Evolutionary conservation across 37 sponge, comb jelly and placozoan genomes (phyloP).

Genomic region (Aplysina aerophoba): DNA sequence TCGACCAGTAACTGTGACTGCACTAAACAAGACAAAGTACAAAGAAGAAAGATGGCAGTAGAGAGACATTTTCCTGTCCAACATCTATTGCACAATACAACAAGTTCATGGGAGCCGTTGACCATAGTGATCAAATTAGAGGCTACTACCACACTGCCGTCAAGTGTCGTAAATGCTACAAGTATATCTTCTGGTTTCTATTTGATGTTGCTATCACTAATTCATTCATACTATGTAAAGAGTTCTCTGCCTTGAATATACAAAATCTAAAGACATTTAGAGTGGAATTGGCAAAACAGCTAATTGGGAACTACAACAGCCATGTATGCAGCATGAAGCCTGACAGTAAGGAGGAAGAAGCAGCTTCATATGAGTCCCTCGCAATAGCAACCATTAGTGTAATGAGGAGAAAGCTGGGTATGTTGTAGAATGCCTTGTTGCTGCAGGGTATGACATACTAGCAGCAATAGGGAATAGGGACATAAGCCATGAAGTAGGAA

Average conservation of each 20-base stretch:
- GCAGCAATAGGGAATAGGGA: constrained; percentile 22
- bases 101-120: too few species aligned
- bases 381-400: not conserved
- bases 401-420: constrained; percentile 27
- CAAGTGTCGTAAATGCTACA: constrained; percentile 35
- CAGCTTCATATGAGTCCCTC: not conserved
- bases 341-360: not conserved
- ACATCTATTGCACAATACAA: too few species aligned
- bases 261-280: too few species aligned
- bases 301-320: too few species aligned
- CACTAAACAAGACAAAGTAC: constrained; percentile 7
- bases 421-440: constrained; percentile 24
- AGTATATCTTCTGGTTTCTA: constrained; percentile 33
- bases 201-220: constrained; percentile 37
- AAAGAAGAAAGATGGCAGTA: constrained; percentile 14
- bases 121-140: too few species aligned
- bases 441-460: constrained; percentile 39
- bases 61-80: not conserved
- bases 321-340: constrained; percentile 11
- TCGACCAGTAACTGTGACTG: not conserved
- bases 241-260: too few species aligned
- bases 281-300: too few species aligned
- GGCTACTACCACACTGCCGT: constrained; percentile 21
- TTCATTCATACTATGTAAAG: too few species aligned
- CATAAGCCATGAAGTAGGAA: constrained; percentile 20